A percentile compares a stretch with the other conserved stretches of the same genome.
Conservation (phyloP, 2,797 vertebrate genomes). For the Chiloscyllium punctatum region DNA sequence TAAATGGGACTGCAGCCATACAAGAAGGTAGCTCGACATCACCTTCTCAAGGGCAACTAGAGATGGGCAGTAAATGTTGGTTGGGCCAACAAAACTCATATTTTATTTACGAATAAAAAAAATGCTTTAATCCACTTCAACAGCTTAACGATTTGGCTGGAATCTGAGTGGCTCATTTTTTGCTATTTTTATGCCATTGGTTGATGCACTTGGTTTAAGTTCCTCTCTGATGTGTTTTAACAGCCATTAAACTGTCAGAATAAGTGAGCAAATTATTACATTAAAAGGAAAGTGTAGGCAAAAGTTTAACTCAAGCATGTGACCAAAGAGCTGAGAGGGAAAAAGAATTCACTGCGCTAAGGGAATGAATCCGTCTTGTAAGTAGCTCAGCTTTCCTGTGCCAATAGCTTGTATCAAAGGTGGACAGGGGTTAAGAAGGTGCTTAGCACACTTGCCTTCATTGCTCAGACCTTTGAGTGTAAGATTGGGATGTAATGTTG, state of each 20-base stretch:
- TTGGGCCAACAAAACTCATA: too few species aligned
- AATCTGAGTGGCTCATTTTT: neutral
- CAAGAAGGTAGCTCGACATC: too few species aligned
- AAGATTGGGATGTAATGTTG: too few species aligned
- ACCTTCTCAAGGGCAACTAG: too few species aligned
- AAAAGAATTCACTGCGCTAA: neutral
- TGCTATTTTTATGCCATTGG: neutral
- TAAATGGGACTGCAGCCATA: too few species aligned
- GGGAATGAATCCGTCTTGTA: neutral
- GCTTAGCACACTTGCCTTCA: too few species aligned
- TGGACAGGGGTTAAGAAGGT: neutral
- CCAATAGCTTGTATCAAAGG: neutral
- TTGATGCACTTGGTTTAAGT: neutral
- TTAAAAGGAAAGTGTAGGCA: neutral
- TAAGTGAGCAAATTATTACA: neutral
- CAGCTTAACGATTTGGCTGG: too few species aligned
- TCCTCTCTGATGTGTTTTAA: neutral
- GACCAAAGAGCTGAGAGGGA: neutral
- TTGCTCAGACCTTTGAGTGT: too few species aligned
- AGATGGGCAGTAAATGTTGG: too few species aligned
- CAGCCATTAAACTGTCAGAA: neutral
- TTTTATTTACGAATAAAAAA: too few species aligned
- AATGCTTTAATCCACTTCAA: too few species aligned
- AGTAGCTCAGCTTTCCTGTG: neutral
- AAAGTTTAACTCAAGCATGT: neutral